Conservation (phyloP, 2,888 invertebrate species). For the Piscicola geometra region DNA sequence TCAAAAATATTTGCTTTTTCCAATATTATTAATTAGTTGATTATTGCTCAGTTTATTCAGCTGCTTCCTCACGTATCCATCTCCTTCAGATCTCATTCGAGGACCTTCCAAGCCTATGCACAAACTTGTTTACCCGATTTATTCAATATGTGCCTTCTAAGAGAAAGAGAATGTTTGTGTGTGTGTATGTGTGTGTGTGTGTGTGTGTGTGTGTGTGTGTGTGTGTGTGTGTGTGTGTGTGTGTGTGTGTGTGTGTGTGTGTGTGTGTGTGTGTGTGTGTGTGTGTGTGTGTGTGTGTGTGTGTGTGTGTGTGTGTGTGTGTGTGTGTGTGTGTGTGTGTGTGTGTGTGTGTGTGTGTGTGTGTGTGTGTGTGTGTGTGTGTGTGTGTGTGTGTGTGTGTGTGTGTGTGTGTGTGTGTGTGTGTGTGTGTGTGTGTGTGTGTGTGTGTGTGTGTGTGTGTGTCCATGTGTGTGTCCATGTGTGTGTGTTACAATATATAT, state of each 20-base stretch:
- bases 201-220: slow-evolving; percentile 19
- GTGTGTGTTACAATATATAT: no score
- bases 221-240: not conserved
- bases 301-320: slow-evolving; percentile 15
- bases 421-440: slow-evolving; percentile 19
- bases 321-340: not conserved
- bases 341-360: slow-evolving; percentile 19
- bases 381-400: slow-evolving; percentile 19
- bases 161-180: slow-evolving; percentile 3
- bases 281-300: slow-evolving; percentile 16
- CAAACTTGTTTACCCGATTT: no score
- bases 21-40: no score
- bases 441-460: slow-evolving; percentile 15
- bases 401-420: slow-evolving; percentile 19
- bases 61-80: no score
- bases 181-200: slow-evolving; percentile 18
- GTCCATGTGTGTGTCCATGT: slow-evolving; percentile 14
- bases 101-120: no score
- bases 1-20: no score
- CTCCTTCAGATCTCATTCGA: no score
- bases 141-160: no score
- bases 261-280: slow-evolving; percentile 14
- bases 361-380: slow-evolving; percentile 20
- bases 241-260: slow-evolving; percentile 14
- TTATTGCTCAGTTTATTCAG: no score